phyloP scores from a whole-genome alignment of 2,888 invertebrate species.

The Pseudoips prasinana region DNA sequence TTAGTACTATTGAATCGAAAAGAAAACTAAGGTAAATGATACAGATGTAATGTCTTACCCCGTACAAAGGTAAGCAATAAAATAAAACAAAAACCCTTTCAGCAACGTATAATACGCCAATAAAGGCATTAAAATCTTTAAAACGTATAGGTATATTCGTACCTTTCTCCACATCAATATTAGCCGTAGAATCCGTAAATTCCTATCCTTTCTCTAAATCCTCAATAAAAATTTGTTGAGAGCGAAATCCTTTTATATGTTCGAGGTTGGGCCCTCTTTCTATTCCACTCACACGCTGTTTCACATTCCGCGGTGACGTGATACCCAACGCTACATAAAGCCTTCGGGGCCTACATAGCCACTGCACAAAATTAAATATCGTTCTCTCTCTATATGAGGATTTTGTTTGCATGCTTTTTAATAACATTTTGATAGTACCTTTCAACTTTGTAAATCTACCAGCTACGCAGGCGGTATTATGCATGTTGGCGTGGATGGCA shows the following conservation, averaged over 20 bases:
- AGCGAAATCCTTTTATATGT: conserved; percentile 29
- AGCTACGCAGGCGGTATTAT: too few species aligned
- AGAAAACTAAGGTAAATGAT: too few species aligned
- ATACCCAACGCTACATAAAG: conserved; percentile 29
- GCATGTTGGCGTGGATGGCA: too few species aligned
- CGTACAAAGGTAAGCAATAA: too few species aligned
- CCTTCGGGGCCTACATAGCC: conserved; percentile 28
- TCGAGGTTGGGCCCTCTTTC: conserved; percentile 31
- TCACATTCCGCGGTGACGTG: conserved; percentile 46
- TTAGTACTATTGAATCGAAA: too few species aligned
- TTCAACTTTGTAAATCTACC: too few species aligned
- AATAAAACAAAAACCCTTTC: too few species aligned
- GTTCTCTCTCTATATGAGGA: conserved; percentile 10
- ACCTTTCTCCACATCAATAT: conserved; percentile 11
- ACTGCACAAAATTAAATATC: conserved; percentile 48
- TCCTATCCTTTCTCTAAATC: conserved; percentile 26
- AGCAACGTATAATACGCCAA: neutral
- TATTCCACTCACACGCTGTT: conserved; percentile 47
- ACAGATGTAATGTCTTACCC: too few species aligned
- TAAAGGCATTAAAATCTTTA: conserved; percentile 12
- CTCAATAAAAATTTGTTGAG: conserved; percentile 30
- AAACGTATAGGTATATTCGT: conserved; percentile 4
- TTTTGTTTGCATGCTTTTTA: too few species aligned
- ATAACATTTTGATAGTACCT: too few species aligned
- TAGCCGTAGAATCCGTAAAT: conserved; percentile 25